These are phyloP conservation scores for Scyliorhinus canicula DNA, from an alignment of 2,797 vertebrate species.

Conservation along the genomic window DNA sequence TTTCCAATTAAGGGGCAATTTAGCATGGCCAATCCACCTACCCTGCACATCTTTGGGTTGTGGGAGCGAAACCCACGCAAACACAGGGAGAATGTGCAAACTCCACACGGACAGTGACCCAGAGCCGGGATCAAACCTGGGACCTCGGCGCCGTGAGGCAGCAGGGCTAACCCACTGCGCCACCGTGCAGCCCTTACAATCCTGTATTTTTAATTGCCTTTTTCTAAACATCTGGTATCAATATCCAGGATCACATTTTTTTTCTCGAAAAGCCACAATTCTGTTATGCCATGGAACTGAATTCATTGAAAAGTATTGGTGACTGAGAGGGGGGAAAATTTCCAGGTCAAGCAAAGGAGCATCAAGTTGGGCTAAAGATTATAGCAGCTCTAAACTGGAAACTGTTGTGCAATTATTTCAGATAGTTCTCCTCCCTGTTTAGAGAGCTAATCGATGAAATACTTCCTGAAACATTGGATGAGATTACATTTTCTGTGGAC, in stretches of 20 bases:
- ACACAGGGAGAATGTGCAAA: too few relatives aligned
- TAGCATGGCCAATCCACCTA: too few relatives aligned
- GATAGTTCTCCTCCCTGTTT: neutral
- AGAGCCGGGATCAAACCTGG: too few relatives aligned
- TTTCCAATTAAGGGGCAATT: too few relatives aligned
- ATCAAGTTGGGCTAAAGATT: neutral
- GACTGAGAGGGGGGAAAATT: neutral
- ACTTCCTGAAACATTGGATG: neutral
- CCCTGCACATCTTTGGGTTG: too few relatives aligned
- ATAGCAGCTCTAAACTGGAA: neutral
- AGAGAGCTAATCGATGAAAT: neutral
- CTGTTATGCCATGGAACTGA: neutral
- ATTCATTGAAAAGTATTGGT: neutral
- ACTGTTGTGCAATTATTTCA: neutral
- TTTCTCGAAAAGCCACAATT: neutral
- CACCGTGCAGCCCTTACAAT: too few relatives aligned
- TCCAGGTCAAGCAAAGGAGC: neutral
- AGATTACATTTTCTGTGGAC: neutral
- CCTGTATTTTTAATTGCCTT: neutral
- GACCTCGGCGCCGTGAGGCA: too few relatives aligned
- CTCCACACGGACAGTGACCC: too few relatives aligned
- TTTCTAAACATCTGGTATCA: neutral
- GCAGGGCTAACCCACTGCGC: too few relatives aligned
- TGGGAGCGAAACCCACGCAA: too few relatives aligned
- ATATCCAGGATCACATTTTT: neutral